Conservation (phyloP, 64 coral and sea anemone species). For the Montipora capricornis region DNA sequence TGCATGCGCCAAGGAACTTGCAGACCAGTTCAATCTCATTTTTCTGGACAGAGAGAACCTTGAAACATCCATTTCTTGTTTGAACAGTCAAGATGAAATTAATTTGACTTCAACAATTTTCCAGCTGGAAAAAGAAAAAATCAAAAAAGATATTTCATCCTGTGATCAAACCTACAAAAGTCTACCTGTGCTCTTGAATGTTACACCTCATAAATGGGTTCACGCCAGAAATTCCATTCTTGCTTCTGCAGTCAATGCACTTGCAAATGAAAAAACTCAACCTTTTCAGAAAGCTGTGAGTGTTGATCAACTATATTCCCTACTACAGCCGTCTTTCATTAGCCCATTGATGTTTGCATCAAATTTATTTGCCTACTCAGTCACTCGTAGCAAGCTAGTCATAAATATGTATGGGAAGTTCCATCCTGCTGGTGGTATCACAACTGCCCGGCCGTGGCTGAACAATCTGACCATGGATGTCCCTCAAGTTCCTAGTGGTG, state of each 20-base stretch:
- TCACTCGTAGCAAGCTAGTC: conserved; percentile 35
- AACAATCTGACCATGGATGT: conserved; percentile 24
- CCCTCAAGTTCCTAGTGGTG: too few relatives aligned
- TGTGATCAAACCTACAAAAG: conserved; percentile 55
- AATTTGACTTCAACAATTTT: conserved; percentile 35
- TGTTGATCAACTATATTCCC: conserved; percentile 50
- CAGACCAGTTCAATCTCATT: too few relatives aligned
- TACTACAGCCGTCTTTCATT: conserved; percentile 53
- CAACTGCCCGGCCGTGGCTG: not conserved
- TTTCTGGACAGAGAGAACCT: conserved; percentile 9
- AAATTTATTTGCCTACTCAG: conserved; percentile 57
- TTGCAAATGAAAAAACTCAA: conserved; percentile 3
- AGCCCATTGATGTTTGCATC: conserved; percentile 39
- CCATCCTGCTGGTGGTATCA: not conserved
- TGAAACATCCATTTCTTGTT: not conserved
- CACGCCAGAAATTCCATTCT: conserved; percentile 38
- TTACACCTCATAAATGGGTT: conserved; percentile 18
- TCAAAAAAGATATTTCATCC: conserved; percentile 23
- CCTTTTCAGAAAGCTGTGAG: conserved; percentile 24
- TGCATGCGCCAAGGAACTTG: too few relatives aligned
- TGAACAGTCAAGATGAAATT: not conserved
- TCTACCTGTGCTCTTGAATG: conserved; percentile 15
- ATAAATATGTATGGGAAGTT: not conserved
- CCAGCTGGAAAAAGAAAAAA: conserved; percentile 10
- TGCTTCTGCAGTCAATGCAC: conserved; percentile 4